Evolutionary conservation across 2,113 vertebrate species (phyloP), one percentile per base, ranked within the genome.

Genomic region (Odontesthes bonariensis): DNA sequence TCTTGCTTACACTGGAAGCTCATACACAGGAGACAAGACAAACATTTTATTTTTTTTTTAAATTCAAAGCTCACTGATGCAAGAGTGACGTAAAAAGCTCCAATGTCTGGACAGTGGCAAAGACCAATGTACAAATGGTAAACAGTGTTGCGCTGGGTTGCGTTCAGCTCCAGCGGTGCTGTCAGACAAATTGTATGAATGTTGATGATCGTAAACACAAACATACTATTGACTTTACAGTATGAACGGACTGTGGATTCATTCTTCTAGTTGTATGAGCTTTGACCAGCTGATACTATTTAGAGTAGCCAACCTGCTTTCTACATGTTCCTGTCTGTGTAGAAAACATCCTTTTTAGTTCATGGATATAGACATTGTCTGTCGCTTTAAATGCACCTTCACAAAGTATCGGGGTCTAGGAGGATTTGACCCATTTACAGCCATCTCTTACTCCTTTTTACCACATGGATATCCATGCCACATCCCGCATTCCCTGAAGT

Each of bases 21-120:
- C 69, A 63, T 69, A 16, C 4, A 22, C 56, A 67, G 38, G 62
- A 83, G 70, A 85, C 57, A 74, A 86, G 77, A 89, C 80, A 86
- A 86, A 83, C 69, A 72, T 69, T 68, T 55, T 63, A 58, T 71
- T 88, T 83, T 85, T 87, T 81, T 73, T 88, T 81, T 73, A 16
- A 17, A 91, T 85, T 91, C 78, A 89, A 85, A 81, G 74, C 73
- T 73, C 78, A 73, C 64, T 93, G 91, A 93, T 88, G 89, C 91
- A 91, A 92, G 86, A 74, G 80, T 87, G 84, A 79, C 70, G 86
- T 44, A 89, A 91, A 86, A 75, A 27, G 53, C 74, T 79, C 83
- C 84, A 88, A 83, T 27, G 75, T 67, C 78, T 57, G 75, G 66
- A 81, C 64, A 20, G 67, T 70, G 58, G 59, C 81, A 74, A 69